Conservation (phyloP, 2,797 vertebrate species). For the Eulemur albifrons region DNA sequence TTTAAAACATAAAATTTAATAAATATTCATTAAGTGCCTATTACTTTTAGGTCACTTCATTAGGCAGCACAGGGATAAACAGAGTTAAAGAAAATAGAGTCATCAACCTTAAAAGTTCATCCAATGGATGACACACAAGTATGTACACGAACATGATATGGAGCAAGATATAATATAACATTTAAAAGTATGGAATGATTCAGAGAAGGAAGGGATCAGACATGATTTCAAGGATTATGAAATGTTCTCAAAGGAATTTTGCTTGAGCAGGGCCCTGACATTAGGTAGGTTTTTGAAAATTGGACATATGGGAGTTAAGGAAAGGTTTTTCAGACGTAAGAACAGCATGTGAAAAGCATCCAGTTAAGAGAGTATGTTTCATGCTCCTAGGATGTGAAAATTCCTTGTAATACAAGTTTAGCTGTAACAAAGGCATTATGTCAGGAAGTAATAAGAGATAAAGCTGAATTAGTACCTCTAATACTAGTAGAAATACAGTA, state of each 20-base stretch:
- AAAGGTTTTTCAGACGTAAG: neutral
- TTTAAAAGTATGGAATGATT: neutral
- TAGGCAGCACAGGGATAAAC: neutral
- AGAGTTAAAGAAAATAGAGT: neutral
- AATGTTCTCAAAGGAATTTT: neutral
- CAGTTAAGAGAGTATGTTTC: neutral
- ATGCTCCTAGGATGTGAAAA: slow-evolving; percentile 32
- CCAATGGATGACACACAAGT: neutral
- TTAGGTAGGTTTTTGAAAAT: neutral
- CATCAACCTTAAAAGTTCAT: neutral
- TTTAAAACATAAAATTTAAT: neutral
- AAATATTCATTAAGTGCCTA: neutral
- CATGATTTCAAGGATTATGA: neutral
- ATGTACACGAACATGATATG: neutral
- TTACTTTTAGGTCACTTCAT: neutral
- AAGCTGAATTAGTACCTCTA: slow-evolving; percentile 72
- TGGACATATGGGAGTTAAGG: neutral
- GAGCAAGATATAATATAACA: neutral
- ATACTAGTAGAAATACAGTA: slow-evolving; percentile 56
- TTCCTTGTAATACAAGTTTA: slow-evolving; percentile 45
- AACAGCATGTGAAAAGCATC: neutral
- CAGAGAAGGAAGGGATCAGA: neutral
- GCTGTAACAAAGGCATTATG: slow-evolving; percentile 54
- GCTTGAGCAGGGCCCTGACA: neutral
- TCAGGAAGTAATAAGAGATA: slow-evolving; percentile 73